Conservation (phyloP, 2,888 invertebrate genomes). For the Sinelater perroti region DNA sequence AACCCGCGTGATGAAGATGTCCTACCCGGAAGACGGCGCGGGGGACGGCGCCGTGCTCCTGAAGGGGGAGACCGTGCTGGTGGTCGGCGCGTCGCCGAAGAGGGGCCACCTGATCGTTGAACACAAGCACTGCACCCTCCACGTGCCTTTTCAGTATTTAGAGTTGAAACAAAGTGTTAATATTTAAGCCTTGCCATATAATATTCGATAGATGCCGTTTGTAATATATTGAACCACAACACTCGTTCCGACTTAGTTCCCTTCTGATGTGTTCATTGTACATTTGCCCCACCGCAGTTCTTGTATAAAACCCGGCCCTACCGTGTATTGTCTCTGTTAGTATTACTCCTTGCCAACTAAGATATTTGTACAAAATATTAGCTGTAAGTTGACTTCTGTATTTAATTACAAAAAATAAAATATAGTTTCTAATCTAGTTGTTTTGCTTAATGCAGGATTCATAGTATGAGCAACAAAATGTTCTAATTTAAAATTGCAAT, state of each 20-base stretch:
- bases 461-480: no score
- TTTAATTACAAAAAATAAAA: constrained; percentile 10
- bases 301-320: constrained; percentile 26
- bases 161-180: constrained; percentile 70
- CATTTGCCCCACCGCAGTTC: constrained; percentile 14
- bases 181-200: constrained; percentile 52
- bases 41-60: constrained; percentile 71
- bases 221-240: constrained; percentile 14
- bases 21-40: constrained; percentile 71
- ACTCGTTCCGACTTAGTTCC: constrained; percentile 15
- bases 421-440: constrained; percentile 4
- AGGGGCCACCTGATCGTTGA: constrained; percentile 90
- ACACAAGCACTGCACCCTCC: constrained; percentile 73
- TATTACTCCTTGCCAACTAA: constrained; percentile 28
- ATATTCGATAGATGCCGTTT: constrained; percentile 9
- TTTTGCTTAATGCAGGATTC: no score
- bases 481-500: no score
- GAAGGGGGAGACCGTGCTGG: constrained; percentile 87
- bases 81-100: constrained; percentile 85
- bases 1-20: constrained; percentile 88
- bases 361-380: constrained; percentile 28
- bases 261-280: constrained; percentile 35
- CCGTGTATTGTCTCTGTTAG: constrained; percentile 10
- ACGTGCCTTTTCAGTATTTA: constrained; percentile 85
- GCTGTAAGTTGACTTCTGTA: constrained; percentile 13